Evolutionary conservation across 2,797 vertebrate species (phyloP).

Genomic region (Threskiornis aethiopicus): DNA sequence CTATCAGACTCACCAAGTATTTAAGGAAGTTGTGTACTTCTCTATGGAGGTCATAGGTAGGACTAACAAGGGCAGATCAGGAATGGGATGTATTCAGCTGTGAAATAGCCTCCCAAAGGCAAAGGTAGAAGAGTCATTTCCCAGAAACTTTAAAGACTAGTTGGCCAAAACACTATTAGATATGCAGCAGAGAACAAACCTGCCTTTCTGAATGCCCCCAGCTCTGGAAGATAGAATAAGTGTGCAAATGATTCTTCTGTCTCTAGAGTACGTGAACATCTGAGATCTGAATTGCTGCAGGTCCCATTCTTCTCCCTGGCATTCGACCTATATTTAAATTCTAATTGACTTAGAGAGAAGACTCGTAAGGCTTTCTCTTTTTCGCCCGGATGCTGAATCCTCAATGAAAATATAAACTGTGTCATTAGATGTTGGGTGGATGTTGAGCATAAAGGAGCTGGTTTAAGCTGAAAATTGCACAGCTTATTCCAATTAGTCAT

Average conservation of each 20-base stretch:
- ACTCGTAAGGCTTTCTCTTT: slow-evolving; percentile 2
- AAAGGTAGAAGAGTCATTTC: slow-evolving; percentile 47
- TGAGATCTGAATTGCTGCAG: slow-evolving; percentile 62
- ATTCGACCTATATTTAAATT: slow-evolving; percentile 59
- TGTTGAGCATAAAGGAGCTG: slow-evolving; percentile 15
- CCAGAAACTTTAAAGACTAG: slow-evolving; percentile 36
- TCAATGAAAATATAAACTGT: slow-evolving; percentile 54
- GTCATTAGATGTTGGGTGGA: neutral
- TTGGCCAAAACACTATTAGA: slow-evolving; percentile 42
- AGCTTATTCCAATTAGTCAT: slow-evolving; percentile 29
- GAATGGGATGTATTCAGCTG: slow-evolving; percentile 44
- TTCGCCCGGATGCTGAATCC: neutral
- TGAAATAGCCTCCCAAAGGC: slow-evolving; percentile 58
- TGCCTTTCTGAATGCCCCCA: slow-evolving; percentile 31
- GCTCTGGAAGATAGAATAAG: slow-evolving; percentile 26
- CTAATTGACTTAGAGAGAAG: slow-evolving; percentile 52
- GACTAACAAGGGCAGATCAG: slow-evolving; percentile 1
- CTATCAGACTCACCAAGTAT: neutral
- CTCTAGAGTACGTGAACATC: slow-evolving; percentile 26
- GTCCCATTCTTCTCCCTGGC: slow-evolving; percentile 43
- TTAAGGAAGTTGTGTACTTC: neutral
- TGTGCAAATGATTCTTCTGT: slow-evolving; percentile 54
- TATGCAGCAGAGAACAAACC: slow-evolving; percentile 45
- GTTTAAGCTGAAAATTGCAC: slow-evolving; percentile 19
- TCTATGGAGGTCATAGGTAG: slow-evolving; percentile 2